phyloP scores from a whole-genome alignment of 2,113 vertebrate species.

The Antechinus stuartii region DNA sequence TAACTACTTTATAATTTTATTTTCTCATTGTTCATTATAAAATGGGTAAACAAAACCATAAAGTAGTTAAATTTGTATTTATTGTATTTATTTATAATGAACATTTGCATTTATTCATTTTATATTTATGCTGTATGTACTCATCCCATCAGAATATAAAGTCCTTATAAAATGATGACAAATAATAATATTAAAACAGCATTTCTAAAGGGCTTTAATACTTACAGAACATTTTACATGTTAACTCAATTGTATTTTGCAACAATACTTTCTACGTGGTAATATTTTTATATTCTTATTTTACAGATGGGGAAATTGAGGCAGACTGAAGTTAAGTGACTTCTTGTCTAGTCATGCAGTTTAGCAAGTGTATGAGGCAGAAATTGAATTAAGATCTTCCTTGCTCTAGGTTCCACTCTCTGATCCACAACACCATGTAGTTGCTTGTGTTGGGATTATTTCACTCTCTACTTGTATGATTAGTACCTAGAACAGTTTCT shows the following conservation, averaged over 20 bases:
- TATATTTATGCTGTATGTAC: not conserved
- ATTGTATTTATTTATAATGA: too few relatives aligned
- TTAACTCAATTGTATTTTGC: not conserved
- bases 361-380: not conserved
- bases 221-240: not conserved
- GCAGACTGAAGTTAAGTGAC: not conserved
- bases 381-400: not conserved
- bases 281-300: not conserved
- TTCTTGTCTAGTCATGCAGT: not conserved
- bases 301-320: constrained; percentile 34
- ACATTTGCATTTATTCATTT: not conserved
- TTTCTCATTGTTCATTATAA: too few relatives aligned
- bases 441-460: not conserved
- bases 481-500: not conserved
- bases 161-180: not conserved
- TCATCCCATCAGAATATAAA: not conserved
- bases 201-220: not conserved
- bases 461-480: not conserved
- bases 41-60: too few relatives aligned
- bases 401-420: not conserved
- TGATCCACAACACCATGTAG: not conserved
- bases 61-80: too few relatives aligned
- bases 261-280: not conserved
- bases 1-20: not conserved
- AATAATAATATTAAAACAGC: not conserved